Evolutionary conservation across 2,797 vertebrate genomes (phyloP), one percentile per base, ranked within the genome.

Genomic region (Anisognathus igniventris): DNA sequence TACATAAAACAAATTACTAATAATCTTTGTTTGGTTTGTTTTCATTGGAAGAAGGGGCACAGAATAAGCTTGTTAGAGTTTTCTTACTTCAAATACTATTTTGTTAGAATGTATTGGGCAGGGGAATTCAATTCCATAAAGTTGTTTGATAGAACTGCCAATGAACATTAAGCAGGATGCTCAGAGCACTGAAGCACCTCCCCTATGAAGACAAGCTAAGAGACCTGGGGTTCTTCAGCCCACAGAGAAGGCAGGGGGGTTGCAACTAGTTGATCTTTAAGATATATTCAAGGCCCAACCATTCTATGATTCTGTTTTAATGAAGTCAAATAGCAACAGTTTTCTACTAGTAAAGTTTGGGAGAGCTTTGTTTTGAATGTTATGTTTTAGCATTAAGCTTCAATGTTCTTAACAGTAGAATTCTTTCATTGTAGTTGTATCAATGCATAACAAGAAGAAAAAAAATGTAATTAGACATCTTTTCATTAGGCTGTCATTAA

Each of bases 241-340:
- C 0, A 0, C 23, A 18, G 6, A 44, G 23, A 81, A 48, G 42
- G 4, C 28, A 25, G 37, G 5, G 6, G 5, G 2, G 4, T 4
- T 33, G 8, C 16, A 44, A 37, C 18, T 24, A 27, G 19, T 8
- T 56, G 24, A 51, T 77, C 45, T 40, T 64, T 27, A 33, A 40
- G 17, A 31, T 13, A 51, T 1, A 0, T 39, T 45, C 44, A 39
- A 64, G 39, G 57, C 20, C 25, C 40, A 71, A 58, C 9, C 15
- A 40, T 47, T 65, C 45, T 35, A 7, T 14, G 21, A 35, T 27
- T 47, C 48, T 47, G 20, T 35, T 79, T 73, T 40, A 66, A 58
- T 22, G 27, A 76, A 13, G 27, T 20, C 22, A 76, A 85, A 70
- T 15, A 85, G n/a, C 19, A 82, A 54, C 2, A 28, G 10, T 70